Conservation (phyloP, 1,140 invertebrate genomes). For the Camponotus pennsylvanicus region DNA sequence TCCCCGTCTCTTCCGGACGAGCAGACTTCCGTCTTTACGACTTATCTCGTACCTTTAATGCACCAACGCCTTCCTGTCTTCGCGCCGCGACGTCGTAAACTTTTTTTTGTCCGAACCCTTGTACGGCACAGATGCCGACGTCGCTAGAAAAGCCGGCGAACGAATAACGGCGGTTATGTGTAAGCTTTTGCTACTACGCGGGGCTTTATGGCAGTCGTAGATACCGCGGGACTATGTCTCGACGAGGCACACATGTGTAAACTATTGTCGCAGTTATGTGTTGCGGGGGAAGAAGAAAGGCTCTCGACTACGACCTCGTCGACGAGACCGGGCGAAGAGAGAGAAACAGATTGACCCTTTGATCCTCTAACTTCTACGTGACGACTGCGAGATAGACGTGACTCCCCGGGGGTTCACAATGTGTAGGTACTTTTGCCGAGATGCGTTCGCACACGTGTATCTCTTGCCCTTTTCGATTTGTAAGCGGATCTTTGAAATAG, state of each 20-base stretch:
- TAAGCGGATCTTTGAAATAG: conserved; percentile 11
- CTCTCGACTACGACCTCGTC: not conserved
- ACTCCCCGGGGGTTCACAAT: conserved; percentile 43
- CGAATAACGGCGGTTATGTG: conserved; percentile 44
- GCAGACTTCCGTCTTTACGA: conserved; percentile 25
- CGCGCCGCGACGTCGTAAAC: conserved; percentile 46
- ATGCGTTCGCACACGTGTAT: not conserved
- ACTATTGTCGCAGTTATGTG: conserved; percentile 65
- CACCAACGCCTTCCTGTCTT: conserved; percentile 34
- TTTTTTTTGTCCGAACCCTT: conserved; percentile 53
- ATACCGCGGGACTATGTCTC: conserved; percentile 21
- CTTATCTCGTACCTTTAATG: conserved; percentile 25
- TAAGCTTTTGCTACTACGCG: conserved; percentile 55
- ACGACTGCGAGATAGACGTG: conserved; percentile 71
- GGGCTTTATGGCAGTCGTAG: conserved; percentile 25
- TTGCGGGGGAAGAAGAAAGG: conserved; percentile 46
- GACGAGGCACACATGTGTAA: conserved; percentile 56
- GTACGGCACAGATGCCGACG: conserved; percentile 52
- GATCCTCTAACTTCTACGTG: conserved; percentile 71
- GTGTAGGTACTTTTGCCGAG: conserved; percentile 17
- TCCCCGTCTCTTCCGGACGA: conserved; percentile 11
- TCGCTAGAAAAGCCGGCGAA: conserved; percentile 20
- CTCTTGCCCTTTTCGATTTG: conserved; percentile 22
- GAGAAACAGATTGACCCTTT: conserved; percentile 69
- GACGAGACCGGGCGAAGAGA: conserved; percentile 11